Evolutionary conservation across 2,888 invertebrate genomes (phyloP).

Genomic region (Oeneis ivallda): DNA sequence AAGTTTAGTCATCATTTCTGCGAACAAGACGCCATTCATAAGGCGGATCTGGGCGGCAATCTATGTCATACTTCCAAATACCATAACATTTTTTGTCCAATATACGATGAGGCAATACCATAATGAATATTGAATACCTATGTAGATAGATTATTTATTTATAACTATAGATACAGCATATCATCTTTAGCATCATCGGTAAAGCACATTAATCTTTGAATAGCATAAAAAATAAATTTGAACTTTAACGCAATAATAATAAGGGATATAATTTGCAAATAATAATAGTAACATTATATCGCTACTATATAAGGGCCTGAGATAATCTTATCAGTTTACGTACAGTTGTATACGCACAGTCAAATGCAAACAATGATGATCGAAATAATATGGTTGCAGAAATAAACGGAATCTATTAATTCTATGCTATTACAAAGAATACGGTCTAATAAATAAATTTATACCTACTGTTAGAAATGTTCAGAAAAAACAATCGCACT

Average conservation of each 20-base stretch:
- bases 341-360: not conserved
- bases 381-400: slow-evolving; percentile 6
- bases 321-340: not conserved
- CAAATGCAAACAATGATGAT: slow-evolving; percentile 9
- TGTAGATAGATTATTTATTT: not conserved
- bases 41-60: slow-evolving; percentile 55
- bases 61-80: slow-evolving; percentile 29
- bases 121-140: not conserved
- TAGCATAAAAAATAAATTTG: not conserved
- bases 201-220: slow-evolving; percentile 9
- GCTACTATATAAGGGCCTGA: slow-evolving; percentile 6
- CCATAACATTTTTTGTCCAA: slow-evolving; percentile 28
- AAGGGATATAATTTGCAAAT: slow-evolving; percentile 10
- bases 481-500: not conserved
- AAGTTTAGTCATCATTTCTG: slow-evolving; percentile 52
- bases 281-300: slow-evolving; percentile 2
- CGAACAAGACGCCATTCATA: slow-evolving; percentile 54
- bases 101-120: slow-evolving; percentile 25
- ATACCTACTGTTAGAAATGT: not conserved
- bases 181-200: too few relatives aligned
- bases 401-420: not conserved
- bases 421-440: too few relatives aligned
- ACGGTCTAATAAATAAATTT: not conserved
- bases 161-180: not conserved
- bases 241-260: not conserved